These are phyloP conservation scores for Echinops telfairi DNA, from an alignment of 2,113 vertebrate species.

Conservation along the genomic window DNA sequence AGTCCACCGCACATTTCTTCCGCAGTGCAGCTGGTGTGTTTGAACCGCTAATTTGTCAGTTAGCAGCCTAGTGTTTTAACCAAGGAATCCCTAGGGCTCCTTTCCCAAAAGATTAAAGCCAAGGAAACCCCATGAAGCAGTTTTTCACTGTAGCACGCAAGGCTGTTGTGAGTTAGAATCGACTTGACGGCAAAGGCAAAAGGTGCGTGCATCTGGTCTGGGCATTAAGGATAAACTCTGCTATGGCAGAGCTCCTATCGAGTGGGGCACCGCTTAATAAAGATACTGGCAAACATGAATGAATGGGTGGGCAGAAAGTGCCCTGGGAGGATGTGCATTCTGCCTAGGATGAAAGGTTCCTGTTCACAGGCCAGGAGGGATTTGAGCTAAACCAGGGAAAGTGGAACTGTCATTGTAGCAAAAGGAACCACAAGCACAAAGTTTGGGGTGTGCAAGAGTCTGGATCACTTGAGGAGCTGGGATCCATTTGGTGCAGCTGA, in stretches of 20 bases:
- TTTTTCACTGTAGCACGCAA: not conserved
- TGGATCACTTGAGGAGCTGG: not conserved
- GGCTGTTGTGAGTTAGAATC: not conserved
- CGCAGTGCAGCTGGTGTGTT: not conserved
- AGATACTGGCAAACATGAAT: not conserved
- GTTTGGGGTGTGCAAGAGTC: not conserved
- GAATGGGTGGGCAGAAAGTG: not conserved
- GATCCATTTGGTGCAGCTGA: not conserved
- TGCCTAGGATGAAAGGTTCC: not conserved
- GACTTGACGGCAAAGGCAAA: not conserved
- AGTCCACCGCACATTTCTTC: not conserved
- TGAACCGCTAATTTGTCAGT: not conserved
- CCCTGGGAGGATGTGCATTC: not conserved
- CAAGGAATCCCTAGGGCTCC: not conserved
- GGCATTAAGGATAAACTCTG: not conserved
- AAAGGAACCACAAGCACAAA: not conserved
- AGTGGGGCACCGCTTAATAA: not conserved
- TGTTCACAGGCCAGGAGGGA: not conserved
- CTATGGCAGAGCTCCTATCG: not conserved
- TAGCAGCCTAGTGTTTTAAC: not conserved
- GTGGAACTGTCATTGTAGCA: not conserved
- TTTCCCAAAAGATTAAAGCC: not conserved
- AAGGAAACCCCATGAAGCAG: not conserved
- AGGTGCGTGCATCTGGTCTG: fast-evolving
- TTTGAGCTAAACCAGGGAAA: not conserved